phyloP scores from a whole-genome alignment of 1,140 invertebrate species.

The Diabrotica undecimpunctata region DNA sequence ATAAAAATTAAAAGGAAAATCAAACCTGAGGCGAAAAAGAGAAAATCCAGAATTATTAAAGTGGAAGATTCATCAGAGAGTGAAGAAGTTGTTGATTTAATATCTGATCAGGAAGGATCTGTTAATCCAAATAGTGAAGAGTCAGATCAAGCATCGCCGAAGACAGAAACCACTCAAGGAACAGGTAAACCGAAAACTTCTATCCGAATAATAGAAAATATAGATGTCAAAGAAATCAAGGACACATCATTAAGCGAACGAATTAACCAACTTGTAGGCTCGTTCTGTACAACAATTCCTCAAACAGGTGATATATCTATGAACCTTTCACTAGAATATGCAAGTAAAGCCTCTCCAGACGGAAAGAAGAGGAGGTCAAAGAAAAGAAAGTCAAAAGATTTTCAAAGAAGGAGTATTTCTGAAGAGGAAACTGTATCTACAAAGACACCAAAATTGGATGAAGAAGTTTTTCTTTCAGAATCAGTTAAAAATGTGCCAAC shows the following conservation, averaged over 20 bases:
- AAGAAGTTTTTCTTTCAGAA: background rate
- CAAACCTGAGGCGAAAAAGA: slow-evolving; percentile 16
- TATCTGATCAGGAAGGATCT: background rate
- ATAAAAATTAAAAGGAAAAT: slow-evolving; percentile 21
- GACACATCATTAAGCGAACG: slow-evolving; percentile 21
- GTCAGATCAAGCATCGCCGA: slow-evolving; percentile 4
- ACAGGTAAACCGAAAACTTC: slow-evolving; percentile 18
- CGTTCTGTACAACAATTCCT: slow-evolving; percentile 25
- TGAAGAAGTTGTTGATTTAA: slow-evolving; percentile 5
- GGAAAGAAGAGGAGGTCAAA: background rate
- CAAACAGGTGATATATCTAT: slow-evolving; percentile 27
- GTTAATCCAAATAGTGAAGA: slow-evolving; percentile 6
- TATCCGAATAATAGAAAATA: slow-evolving; percentile 27
- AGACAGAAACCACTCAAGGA: slow-evolving; percentile 2
- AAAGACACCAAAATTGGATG: background rate
- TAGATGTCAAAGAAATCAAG: slow-evolving; percentile 21
- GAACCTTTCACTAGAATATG: slow-evolving; percentile 30
- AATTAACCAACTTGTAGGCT: slow-evolving; percentile 24
- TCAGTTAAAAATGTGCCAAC: too few relatives aligned
- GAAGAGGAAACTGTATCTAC: background rate
- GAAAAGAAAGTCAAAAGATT: background rate
- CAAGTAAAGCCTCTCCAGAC: background rate
- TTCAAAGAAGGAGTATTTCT: background rate
- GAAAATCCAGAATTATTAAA: slow-evolving; percentile 24
- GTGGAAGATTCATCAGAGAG: slow-evolving; percentile 11